Conservation (phyloP, 1,140 invertebrate genomes). For the Hormaphis cornu region DNA sequence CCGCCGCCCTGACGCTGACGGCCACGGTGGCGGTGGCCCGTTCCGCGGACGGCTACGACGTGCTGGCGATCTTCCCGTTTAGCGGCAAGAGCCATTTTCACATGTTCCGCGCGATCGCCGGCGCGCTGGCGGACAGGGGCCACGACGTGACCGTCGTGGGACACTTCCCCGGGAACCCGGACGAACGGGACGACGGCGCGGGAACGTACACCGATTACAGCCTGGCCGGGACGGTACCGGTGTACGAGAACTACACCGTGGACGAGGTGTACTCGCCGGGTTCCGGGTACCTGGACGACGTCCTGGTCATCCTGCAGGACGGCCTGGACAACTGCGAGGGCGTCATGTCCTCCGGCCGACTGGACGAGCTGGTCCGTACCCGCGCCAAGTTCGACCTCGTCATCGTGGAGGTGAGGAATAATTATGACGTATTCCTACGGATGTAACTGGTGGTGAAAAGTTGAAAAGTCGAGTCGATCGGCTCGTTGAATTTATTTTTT, state of each 20-base stretch:
- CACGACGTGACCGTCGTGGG: constrained; percentile 40
- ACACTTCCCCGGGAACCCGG: neutral
- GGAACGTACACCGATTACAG: constrained; percentile 5
- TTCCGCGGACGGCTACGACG: constrained; percentile 36
- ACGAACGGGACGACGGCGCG: too few relatives aligned
- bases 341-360: neutral
- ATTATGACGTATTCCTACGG: too few relatives aligned
- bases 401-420: constrained; percentile 6
- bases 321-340: constrained; percentile 7
- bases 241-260: neutral
- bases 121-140: constrained; percentile 38
- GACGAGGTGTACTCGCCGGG: neutral
- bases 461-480: too few relatives aligned
- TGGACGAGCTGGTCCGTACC: neutral
- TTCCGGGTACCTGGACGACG: neutral
- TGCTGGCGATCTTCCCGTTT: constrained; percentile 38
- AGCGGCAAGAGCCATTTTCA: constrained; percentile 40
- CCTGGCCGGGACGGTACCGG: neutral
- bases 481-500: too few relatives aligned
- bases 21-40: neutral
- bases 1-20: neutral
- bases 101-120: constrained; percentile 40
- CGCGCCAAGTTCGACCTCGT: neutral
- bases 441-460: too few relatives aligned
- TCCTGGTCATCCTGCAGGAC: neutral